Base-by-base conservation (phyloP, 1,140 invertebrate genomes). In the Ostrea denselamellosa region DNA sequence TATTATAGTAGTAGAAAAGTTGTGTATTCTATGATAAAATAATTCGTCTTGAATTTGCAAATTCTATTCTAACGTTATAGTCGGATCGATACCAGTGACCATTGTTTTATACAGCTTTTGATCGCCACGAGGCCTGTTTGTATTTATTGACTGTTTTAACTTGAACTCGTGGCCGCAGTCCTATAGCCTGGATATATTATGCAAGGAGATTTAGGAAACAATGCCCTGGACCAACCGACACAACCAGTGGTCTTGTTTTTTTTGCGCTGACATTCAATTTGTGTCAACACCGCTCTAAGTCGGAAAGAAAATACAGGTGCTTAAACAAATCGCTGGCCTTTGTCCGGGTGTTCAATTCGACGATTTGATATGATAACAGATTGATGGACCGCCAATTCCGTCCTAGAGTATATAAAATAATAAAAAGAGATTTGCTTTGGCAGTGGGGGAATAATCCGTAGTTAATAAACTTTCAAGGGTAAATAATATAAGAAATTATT, bases 151-250 rank as follows among this genome's bases (percentile, higher is more conserved):
- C 28, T 77, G 68, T 77, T 77, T 77, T 77, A 28, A 77, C 68
- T 14, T 77, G 68, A 34, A 77, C 68, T 77, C 25, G 68, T 77
- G 68, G 68, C 25, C 68, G n/a, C 68, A 28, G 68, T 77, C 25
- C 25, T 28, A 28, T 77, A 25, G 68, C 68, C 68, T 34, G 25
- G 68, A 77, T 77, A 28, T 77, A 25, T 77, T 77, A 77, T 77
- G 68, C 68, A 77, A 77, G 68, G 68, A 77, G 68, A 77, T 77
- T 77, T 77, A 77, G 68, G 25, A 77, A 77, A 77, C 68, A 77
- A 77, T 28, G 68, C 25, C 25, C 2, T 14, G 12, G 22, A 77
- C 68, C 68, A 14, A 77, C 68, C 25, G 25, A 77, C 68, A 77
- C 25, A 34, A 77, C 25, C 8, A 34, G 22, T 77, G 68, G 68